Evolutionary conservation across 2,888 invertebrate genomes (phyloP).

Genomic region (Germaria angustata): DNA sequence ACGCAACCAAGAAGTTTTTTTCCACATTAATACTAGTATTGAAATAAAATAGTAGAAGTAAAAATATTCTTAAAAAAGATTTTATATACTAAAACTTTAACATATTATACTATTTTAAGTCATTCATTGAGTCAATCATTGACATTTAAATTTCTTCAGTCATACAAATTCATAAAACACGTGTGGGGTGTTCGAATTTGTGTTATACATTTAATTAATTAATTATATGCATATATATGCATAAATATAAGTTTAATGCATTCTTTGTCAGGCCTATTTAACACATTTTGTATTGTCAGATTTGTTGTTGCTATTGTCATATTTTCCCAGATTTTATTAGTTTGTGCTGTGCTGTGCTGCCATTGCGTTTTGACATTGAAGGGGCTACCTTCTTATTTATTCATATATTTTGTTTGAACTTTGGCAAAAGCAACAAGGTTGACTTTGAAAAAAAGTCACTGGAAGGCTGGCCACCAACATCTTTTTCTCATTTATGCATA

Average conservation of each 20-base stretch:
- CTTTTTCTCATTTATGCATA: not conserved
- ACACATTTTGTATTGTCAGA: conserved; percentile 43
- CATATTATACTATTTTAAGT: conserved; percentile 21
- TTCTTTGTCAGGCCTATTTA: conserved; percentile 37
- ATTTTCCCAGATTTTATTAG: conserved; percentile 47
- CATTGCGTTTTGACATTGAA: conserved; percentile 47
- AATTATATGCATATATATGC: conserved; percentile 40
- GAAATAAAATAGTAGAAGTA: not conserved
- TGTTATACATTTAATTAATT: conserved; percentile 47
- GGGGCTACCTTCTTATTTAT: conserved; percentile 32
- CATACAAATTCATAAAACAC: not conserved
- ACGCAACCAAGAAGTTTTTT: not conserved
- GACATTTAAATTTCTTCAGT: not conserved
- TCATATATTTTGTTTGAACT: not conserved
- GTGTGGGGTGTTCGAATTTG: conserved; percentile 45
- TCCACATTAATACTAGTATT: not conserved
- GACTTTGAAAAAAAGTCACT: conserved; percentile 14
- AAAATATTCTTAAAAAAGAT: not conserved
- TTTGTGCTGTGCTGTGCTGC: conserved; percentile 13
- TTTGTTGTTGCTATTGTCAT: conserved; percentile 29
- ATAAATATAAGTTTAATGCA: conserved; percentile 16
- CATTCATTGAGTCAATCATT: conserved; percentile 2
- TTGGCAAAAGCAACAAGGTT: conserved; percentile 43
- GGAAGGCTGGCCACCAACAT: not conserved
- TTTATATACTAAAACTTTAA: not conserved